A percentile compares a stretch with the other conserved stretches of the same genome.
These are phyloP conservation scores for Brachionus rotundiformis DNA, from an alignment of 1,140 invertebrate species.

Conservation along the genomic window DNA sequence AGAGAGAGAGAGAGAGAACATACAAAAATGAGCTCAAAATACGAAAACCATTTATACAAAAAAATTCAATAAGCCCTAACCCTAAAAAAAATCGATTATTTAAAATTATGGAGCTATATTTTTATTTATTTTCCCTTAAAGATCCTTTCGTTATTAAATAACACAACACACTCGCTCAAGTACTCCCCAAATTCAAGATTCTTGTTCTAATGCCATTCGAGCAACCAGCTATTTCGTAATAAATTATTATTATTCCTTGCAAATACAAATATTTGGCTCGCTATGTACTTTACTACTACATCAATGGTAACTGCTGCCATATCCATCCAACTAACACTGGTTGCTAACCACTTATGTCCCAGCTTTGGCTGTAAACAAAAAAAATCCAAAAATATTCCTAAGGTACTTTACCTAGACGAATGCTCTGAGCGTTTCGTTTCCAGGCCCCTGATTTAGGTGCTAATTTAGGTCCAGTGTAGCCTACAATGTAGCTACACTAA, in stretches of 20 bases:
- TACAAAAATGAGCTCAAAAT: slow-evolving; percentile 31
- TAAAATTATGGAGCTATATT: slow-evolving; percentile 45
- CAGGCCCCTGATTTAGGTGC: not conserved
- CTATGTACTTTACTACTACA: not conserved
- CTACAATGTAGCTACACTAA: not conserved
- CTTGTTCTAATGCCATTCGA: slow-evolving; percentile 18
- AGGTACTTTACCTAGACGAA: slow-evolving; percentile 6
- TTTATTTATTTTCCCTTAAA: slow-evolving; percentile 41
- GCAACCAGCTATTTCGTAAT: slow-evolving; percentile 23
- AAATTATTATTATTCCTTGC: slow-evolving; percentile 40
- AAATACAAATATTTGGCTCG: slow-evolving; percentile 34
- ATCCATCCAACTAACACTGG: not conserved
- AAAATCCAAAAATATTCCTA: not conserved
- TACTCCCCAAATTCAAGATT: slow-evolving; percentile 40
- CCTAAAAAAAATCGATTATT: slow-evolving; percentile 47
- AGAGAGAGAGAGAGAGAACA: not conserved
- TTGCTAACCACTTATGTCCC: not conserved
- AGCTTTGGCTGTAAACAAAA: not conserved
- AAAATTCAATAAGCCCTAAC: slow-evolving; percentile 38
- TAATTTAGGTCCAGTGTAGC: not conserved
- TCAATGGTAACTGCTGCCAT: not conserved
- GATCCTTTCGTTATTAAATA: slow-evolving; percentile 47
- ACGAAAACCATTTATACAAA: slow-evolving; percentile 46
- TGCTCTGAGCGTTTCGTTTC: not conserved
- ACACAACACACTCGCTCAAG: not conserved